phyloP scores from a whole-genome alignment of 1,140 invertebrate genomes.

The Zaprionus kolodkinae region DNA sequence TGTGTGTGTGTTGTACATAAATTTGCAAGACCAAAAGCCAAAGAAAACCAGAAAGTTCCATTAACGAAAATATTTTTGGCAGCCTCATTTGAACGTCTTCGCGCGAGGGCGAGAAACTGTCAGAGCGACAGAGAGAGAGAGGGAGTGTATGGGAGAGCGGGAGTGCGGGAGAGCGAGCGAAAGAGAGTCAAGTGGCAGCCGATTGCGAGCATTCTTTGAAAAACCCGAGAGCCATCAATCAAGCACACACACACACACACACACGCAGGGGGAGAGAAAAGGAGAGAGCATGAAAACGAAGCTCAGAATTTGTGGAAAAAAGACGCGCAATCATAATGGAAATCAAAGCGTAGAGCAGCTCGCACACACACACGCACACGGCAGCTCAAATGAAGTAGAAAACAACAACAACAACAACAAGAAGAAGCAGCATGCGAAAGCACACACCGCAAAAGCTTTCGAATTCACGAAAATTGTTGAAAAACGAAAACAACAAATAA shows the following conservation, averaged over 20 bases:
- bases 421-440: constrained; percentile 22
- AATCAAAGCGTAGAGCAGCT: constrained; percentile 50
- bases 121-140: not conserved
- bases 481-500: constrained; percentile 55
- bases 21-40: constrained; percentile 61
- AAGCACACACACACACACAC: constrained; percentile 37
- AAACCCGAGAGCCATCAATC: constrained; percentile 67
- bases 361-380: constrained; percentile 3
- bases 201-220: constrained; percentile 65
- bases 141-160: not conserved
- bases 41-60: constrained; percentile 79
- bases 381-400: constrained; percentile 60
- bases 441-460: constrained; percentile 36
- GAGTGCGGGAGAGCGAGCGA: constrained; percentile 2
- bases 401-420: constrained; percentile 45
- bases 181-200: constrained; percentile 6
- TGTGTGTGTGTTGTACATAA: constrained; percentile 40
- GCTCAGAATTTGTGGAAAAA: constrained; percentile 56
- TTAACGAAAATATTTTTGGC: constrained; percentile 78
- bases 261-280: constrained; percentile 8
- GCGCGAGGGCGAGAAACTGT: not conserved
- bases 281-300: constrained; percentile 65
- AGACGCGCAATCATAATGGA: constrained; percentile 56
- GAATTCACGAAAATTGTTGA: constrained; percentile 62
- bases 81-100: constrained; percentile 62